These are phyloP conservation scores for Sardinella longiceps DNA, from an alignment of 2,797 vertebrate species.

Conservation along the genomic window DNA sequence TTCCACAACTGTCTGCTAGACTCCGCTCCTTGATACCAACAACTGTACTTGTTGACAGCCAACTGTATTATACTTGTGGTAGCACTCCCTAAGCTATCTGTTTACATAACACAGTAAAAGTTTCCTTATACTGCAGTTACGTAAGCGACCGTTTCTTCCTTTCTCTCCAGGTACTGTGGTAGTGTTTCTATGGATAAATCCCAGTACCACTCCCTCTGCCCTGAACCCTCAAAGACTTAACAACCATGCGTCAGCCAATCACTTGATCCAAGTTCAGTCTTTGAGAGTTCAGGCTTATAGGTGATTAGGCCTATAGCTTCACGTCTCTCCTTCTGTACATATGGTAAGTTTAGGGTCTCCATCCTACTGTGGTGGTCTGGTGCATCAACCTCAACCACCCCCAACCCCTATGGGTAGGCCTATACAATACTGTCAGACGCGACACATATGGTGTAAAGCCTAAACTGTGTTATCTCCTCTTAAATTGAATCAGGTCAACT, in stretches of 20 bases:
- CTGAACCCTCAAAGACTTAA: no score
- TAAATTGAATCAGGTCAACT: constrained; percentile 58
- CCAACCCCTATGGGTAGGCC: not conserved
- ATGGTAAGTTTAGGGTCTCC: not conserved
- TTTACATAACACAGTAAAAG: not conserved
- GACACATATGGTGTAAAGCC: constrained; percentile 12
- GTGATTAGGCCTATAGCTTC: no score
- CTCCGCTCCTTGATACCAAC: not conserved
- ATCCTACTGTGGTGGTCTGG: not conserved
- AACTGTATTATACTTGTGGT: not conserved
- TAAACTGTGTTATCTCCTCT: constrained; percentile 57
- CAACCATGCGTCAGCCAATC: no score
- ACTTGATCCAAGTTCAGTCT: no score
- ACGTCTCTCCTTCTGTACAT: not conserved
- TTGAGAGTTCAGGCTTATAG: no score
- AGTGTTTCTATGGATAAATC: not conserved
- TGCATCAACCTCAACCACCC: no score
- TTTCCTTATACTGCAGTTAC: not conserved
- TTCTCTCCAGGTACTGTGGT: not conserved
- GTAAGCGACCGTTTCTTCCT: no score
- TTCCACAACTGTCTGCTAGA: not conserved
- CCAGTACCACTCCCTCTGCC: not conserved
- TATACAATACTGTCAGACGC: constrained; percentile 4
- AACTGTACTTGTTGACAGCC: not conserved
- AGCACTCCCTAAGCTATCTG: not conserved